These are phyloP conservation scores for Engraulis encrasicolus DNA, from an alignment of 2,113 vertebrate species.

Conservation along the genomic window DNA sequence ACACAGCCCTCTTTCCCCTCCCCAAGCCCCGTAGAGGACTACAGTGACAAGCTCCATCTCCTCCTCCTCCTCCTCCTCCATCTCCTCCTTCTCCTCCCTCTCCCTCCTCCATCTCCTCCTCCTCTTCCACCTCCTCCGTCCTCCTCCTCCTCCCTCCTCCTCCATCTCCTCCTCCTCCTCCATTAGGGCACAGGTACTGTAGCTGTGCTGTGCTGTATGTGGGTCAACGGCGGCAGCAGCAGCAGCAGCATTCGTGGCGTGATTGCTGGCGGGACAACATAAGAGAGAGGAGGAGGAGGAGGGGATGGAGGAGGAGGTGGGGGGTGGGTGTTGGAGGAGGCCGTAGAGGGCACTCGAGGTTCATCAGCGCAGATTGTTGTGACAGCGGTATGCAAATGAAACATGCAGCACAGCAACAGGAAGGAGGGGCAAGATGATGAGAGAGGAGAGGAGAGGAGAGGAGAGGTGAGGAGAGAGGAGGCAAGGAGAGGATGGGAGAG, in stretches of 20 bases:
- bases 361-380: conserved; percentile 8
- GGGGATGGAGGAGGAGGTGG: not conserved
- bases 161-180: not conserved
- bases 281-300: not conserved
- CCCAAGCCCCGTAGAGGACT: too few relatives aligned
- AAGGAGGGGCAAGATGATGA: not conserved
- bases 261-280: not conserved
- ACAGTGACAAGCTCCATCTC: too few relatives aligned
- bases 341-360: not conserved
- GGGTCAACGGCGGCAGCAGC: too few relatives aligned
- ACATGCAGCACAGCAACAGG: conserved; percentile 26
- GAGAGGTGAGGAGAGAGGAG: too few relatives aligned
- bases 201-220: too few relatives aligned
- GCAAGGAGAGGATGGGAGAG: too few relatives aligned
- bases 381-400: conserved; percentile 24
- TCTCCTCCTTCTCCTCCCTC: too few relatives aligned
- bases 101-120: not conserved
- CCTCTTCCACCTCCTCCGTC: conserved; percentile 21
- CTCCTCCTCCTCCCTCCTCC: too few relatives aligned
- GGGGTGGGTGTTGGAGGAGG: not conserved
- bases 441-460: too few relatives aligned
- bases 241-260: not conserved
- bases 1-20: too few relatives aligned
- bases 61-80: conserved; percentile 29
- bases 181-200: not conserved